Evolutionary conservation across 2,113 vertebrate species (phyloP).

Genomic region (Xenus cinereus): DNA sequence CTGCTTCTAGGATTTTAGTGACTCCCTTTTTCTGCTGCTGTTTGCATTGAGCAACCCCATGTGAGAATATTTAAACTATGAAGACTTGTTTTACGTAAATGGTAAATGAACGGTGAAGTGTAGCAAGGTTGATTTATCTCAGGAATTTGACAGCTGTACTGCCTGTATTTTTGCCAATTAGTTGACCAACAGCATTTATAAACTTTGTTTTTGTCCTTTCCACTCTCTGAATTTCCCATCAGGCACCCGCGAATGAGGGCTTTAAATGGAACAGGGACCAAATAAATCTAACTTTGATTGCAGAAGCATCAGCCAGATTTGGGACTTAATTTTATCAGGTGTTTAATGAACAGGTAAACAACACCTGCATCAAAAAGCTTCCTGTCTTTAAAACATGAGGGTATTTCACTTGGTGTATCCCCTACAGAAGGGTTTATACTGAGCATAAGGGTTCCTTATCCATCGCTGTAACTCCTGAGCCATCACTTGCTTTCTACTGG

Average conservation of each 20-base stretch:
- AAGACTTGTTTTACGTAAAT: neutral
- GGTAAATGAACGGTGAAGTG: neutral
- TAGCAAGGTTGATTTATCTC: neutral
- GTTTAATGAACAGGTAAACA: neutral
- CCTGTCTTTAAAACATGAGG: neutral
- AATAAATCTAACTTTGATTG: neutral
- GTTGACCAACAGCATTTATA: neutral
- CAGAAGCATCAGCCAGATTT: neutral
- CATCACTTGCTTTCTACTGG: neutral
- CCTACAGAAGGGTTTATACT: neutral
- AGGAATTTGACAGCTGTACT: neutral
- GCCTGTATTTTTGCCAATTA: neutral
- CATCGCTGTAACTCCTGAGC: neutral
- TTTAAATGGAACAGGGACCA: neutral
- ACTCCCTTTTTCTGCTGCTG: neutral
- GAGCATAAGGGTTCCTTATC: neutral
- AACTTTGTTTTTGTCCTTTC: neutral
- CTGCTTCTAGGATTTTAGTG: neutral
- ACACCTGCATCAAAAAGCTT: neutral
- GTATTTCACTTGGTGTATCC: neutral
- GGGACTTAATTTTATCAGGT: neutral
- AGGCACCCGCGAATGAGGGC: neutral
- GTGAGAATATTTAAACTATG: constrained; percentile 25
- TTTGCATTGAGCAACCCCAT: neutral
- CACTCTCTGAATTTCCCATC: neutral